These are phyloP conservation scores for Polyploca ridens DNA, from an alignment of 2,888 invertebrate species.

Conservation along the genomic window DNA sequence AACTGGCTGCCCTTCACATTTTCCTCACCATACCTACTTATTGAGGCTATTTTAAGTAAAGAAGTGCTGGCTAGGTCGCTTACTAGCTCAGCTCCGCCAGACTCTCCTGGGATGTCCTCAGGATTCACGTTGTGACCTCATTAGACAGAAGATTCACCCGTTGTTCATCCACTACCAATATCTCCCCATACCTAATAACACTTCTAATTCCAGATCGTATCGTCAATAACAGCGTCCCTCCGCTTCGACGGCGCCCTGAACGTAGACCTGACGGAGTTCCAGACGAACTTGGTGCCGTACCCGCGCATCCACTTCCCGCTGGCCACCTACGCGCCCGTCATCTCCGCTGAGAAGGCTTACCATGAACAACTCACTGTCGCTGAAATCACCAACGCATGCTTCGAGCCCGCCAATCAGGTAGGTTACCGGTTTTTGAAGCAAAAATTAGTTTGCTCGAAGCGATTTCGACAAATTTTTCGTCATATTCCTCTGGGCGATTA, in stretches of 20 bases:
- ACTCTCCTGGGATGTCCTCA: too few species aligned
- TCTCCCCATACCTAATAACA: not conserved
- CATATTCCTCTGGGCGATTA: too few species aligned
- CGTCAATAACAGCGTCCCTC: slow-evolving; percentile 96
- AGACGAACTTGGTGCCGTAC: slow-evolving; percentile 96
- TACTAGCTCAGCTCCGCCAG: too few species aligned
- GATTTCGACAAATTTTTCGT: too few species aligned
- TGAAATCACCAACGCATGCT: slow-evolving; percentile 97
- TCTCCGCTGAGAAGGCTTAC: slow-evolving; percentile 96
- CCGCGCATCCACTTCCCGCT: slow-evolving; percentile 98
- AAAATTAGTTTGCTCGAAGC: too few species aligned
- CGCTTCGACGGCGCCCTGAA: slow-evolving; percentile 96
- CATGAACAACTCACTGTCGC: slow-evolving; percentile 96
- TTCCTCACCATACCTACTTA: too few species aligned
- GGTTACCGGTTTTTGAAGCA: not conserved
- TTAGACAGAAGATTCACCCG: too few species aligned
- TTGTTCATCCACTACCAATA: too few species aligned
- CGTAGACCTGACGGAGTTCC: slow-evolving; percentile 97
- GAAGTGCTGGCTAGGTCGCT: too few species aligned
- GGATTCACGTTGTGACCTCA: too few species aligned
- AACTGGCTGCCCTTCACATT: too few species aligned
- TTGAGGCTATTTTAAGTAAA: too few species aligned
- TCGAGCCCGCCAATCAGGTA: slow-evolving; percentile 95
- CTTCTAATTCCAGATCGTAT: slow-evolving; percentile 89
- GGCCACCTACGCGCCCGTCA: slow-evolving; percentile 95